Conservation (phyloP, 2,113 vertebrate species). For the Helogale parvula region DNA sequence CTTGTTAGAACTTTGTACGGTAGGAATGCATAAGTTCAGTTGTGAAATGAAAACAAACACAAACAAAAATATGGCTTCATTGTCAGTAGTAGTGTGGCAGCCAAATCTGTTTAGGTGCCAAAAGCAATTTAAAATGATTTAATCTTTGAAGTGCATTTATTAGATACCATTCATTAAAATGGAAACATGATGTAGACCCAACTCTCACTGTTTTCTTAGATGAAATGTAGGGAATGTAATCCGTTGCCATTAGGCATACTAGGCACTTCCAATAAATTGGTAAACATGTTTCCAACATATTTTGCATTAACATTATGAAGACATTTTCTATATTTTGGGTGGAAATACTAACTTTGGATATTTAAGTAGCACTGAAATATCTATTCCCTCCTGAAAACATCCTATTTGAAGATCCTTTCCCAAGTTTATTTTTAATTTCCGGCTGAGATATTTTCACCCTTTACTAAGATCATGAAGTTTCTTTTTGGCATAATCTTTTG, state of each 20-base stretch:
- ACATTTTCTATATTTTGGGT: constrained; percentile 54
- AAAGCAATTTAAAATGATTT: constrained; percentile 67
- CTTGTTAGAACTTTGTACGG: constrained; percentile 21
- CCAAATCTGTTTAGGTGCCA: constrained; percentile 46
- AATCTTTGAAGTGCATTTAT: not conserved
- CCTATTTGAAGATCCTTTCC: constrained; percentile 33
- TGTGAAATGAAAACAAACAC: not conserved
- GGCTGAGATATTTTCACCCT: not conserved
- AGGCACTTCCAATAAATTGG: not conserved
- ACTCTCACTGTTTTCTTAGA: not conserved
- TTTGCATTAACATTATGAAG: constrained; percentile 40
- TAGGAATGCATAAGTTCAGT: not conserved
- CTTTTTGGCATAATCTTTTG: constrained; percentile 1
- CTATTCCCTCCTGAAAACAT: not conserved
- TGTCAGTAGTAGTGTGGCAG: constrained; percentile 15
- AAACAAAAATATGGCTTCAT: not conserved
- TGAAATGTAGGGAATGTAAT: not conserved
- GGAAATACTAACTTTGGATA: not conserved
- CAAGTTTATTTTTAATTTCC: constrained; percentile 32
- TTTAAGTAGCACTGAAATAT: not conserved
- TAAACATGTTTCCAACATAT: not conserved
- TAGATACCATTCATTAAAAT: constrained; percentile 41
- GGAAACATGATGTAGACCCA: accelerated
- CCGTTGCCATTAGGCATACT: not conserved
- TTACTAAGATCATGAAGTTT: constrained; percentile 17